A percentile compares a stretch with the other conserved stretches of the same genome.
Evolutionary conservation across 2,888 invertebrate species (phyloP).

Genomic region (Dascillus cervinus): DNA sequence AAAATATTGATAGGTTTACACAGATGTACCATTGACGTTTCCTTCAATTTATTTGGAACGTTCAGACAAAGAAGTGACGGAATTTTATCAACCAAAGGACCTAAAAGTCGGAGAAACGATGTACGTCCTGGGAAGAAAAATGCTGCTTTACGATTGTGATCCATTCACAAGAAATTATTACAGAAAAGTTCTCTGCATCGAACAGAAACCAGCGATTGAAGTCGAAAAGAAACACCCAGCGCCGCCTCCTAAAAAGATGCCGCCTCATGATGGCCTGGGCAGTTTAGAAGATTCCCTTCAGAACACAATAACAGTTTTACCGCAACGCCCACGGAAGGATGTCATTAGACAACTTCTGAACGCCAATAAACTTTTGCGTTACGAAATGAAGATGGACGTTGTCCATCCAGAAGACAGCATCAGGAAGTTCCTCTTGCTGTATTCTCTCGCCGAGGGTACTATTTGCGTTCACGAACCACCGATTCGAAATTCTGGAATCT

Average conservation of each 20-base stretch:
- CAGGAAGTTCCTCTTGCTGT: slow-evolving; percentile 68
- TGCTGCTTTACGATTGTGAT: slow-evolving; percentile 75
- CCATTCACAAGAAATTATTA: slow-evolving; percentile 70
- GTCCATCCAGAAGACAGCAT: slow-evolving; percentile 71
- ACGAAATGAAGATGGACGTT: slow-evolving; percentile 68
- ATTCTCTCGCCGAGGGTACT: slow-evolving; percentile 67
- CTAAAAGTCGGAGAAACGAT: slow-evolving; percentile 66
- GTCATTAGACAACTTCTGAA: slow-evolving; percentile 68
- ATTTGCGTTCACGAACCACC: slow-evolving; percentile 67
- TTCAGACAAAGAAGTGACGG: slow-evolving; percentile 61
- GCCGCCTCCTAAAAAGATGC: slow-evolving; percentile 34
- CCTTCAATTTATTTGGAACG: slow-evolving; percentile 63
- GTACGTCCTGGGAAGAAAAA: slow-evolving; percentile 59
- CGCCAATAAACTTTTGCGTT: slow-evolving; percentile 53
- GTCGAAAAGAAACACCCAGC: slow-evolving; percentile 26
- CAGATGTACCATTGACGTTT: slow-evolving; percentile 47
- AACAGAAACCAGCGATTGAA: slow-evolving; percentile 39
- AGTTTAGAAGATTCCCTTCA: slow-evolving; percentile 70
- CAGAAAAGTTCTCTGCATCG: slow-evolving; percentile 40
- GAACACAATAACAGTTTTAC: slow-evolving; percentile 61
- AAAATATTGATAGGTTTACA: slow-evolving; percentile 30
- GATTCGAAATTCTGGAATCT: slow-evolving; percentile 66
- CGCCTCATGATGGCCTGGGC: slow-evolving; percentile 70
- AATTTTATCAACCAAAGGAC: slow-evolving; percentile 73
- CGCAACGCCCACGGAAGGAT: slow-evolving; percentile 67